Base-by-base conservation (phyloP, 1,140 invertebrate genomes). In the Aricia agestis region DNA sequence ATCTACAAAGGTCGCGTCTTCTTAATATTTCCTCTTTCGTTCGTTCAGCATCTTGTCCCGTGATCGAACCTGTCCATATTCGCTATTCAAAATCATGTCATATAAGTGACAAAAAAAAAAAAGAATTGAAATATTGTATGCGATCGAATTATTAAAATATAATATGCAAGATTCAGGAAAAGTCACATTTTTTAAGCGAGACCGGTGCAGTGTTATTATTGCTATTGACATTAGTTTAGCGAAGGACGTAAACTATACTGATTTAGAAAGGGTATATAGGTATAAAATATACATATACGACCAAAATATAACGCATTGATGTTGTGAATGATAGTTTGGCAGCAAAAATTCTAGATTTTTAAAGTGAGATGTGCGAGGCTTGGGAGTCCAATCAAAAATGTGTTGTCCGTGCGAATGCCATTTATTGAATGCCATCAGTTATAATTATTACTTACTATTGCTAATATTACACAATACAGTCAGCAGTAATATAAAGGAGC, bases 31-130 rank as follows among this genome's bases (percentile, higher is more conserved):
- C 59, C 19, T 63, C 59, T 63, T 11, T 63, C 25, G 10, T 11
- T 63, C 59, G 58, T 59, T 17, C 58, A 63, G 59, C 59, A 63
- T 7, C 18, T 19, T 4, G 59, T 63, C 18, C 59, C 59, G 59
- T 63, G 59, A 63, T 63, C 59, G 1, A 63, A 63, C 59, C 59
- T 31, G 59, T 63, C 17, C 11, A 11, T 63, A 63, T 9, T 63
- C 6, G 19, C 31, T 19, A 63, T 63, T 25, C 3, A 11, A 17
- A 19, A 59, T 18, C 58, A 25, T 17, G 59, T 25, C 15, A 9
- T 9, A 18, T 59, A 3, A 25, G 25, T 25, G 1, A 25, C 25
- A 63, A 19, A 63, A 19, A 63, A 63, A 59, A 59, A 59, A 52
- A 6, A 59, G 10, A 59, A 59, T 18, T 25, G 25, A 25, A 25